A percentile compares a stretch with the other conserved stretches of the same genome.
Conservation (phyloP, 2,113 vertebrate species). For the Nettapus auritus region DNA sequence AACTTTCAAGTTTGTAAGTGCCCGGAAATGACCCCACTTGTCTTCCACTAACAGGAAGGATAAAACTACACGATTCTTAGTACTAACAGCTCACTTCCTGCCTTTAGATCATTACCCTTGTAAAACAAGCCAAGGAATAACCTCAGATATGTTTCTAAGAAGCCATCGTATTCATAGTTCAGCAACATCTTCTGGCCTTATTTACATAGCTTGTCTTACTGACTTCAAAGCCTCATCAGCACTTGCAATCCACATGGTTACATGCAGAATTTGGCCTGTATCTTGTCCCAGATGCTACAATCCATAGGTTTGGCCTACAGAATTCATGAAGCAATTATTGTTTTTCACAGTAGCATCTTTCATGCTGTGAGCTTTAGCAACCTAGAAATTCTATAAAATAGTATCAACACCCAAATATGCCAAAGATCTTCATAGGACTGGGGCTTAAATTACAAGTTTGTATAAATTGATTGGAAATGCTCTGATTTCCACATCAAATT, state of each 20-base stretch:
- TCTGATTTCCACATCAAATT: neutral
- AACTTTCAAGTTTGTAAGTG: constrained; percentile 23
- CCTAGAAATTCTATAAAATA: neutral
- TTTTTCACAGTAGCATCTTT: neutral
- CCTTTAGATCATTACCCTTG: neutral
- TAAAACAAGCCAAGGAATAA: constrained; percentile 8
- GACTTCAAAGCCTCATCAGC: neutral
- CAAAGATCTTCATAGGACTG: neutral
- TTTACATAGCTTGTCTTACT: neutral
- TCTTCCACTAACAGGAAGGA: constrained; percentile 43
- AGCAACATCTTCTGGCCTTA: neutral
- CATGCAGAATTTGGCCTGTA: neutral
- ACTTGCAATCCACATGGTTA: neutral
- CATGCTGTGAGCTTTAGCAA: neutral
- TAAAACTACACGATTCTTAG: constrained; percentile 20
- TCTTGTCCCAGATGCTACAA: neutral
- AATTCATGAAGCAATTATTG: neutral
- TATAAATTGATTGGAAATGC: neutral
- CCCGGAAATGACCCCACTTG: constrained; percentile 30
- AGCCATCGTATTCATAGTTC: neutral
- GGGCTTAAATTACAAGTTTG: neutral
- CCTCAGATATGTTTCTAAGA: neutral
- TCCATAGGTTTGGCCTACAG: neutral
- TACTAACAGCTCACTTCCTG: neutral
- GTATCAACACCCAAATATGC: neutral